Conservation (phyloP, 2,888 invertebrate genomes). For the Odontocerum albicorne region DNA sequence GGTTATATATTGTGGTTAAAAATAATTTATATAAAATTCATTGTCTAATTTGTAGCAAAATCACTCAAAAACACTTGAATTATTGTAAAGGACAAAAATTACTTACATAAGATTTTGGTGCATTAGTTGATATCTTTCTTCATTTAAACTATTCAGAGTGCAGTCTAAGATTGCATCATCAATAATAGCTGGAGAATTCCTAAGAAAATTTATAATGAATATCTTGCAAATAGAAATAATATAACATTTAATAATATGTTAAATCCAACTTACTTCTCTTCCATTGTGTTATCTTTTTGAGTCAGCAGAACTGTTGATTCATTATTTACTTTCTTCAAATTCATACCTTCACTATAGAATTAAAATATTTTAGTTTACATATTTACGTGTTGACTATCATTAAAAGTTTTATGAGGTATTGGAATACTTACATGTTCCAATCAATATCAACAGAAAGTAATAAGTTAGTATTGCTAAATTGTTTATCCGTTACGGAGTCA, state of each 20-base stretch:
- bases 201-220: background rate
- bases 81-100: background rate
- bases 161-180: constrained; percentile 41
- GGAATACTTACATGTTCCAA: constrained; percentile 29
- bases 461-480: constrained; percentile 31
- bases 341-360: background rate
- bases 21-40: constrained; percentile 1
- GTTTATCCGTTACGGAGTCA: background rate
- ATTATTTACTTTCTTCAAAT: background rate
- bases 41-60: constrained; percentile 5
- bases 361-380: background rate
- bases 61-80: background rate
- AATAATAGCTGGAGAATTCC: background rate
- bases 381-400: background rate
- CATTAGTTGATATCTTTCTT: constrained; percentile 48
- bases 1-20: constrained; percentile 6
- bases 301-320: background rate
- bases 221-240: background rate
- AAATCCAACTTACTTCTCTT: constrained; percentile 18
- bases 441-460: constrained; percentile 38
- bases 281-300: constrained; percentile 4
- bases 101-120: constrained; percentile 54
- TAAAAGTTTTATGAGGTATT: background rate
- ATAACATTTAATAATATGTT: background rate
- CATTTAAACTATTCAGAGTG: constrained; percentile 49